phyloP scores from a whole-genome alignment of 2,113 vertebrate species.

The Corapipo altera region DNA sequence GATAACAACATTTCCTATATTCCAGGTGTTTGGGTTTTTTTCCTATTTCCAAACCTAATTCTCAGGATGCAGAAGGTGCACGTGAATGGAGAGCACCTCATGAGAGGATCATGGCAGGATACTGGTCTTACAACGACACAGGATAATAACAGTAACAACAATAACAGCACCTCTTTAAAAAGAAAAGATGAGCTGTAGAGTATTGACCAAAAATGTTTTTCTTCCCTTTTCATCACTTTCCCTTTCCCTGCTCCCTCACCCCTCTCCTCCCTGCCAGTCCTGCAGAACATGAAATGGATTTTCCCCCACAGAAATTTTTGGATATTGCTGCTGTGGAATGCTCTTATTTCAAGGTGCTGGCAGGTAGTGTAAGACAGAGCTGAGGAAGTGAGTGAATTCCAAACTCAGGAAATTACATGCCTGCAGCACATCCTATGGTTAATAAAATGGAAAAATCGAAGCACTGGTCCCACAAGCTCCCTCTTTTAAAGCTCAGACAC shows the following conservation, averaged over 20 bases:
- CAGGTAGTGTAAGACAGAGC: background rate
- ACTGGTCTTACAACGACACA: background rate
- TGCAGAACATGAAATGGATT: background rate
- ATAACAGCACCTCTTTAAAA: background rate
- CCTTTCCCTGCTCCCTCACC: background rate
- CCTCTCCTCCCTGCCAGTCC: background rate
- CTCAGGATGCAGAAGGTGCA: background rate
- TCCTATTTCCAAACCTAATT: background rate
- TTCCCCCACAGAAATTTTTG: background rate
- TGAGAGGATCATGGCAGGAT: background rate
- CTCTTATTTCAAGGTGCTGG: constrained; percentile 32
- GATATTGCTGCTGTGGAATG: background rate
- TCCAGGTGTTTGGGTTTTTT: background rate
- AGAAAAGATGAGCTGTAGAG: background rate
- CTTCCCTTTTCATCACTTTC: background rate
- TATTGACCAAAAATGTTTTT: background rate
- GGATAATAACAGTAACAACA: background rate
- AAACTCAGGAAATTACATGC: constrained; percentile 13
- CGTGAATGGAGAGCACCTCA: background rate
- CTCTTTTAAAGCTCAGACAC: constrained; percentile 20
- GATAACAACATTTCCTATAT: background rate
- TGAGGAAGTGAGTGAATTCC: constrained; percentile 1
- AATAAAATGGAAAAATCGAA: constrained; percentile 62
- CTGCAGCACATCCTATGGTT: constrained; percentile 22
- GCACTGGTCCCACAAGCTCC: background rate